A percentile compares a stretch with the other conserved stretches of the same genome.
These are phyloP conservation scores for Upupa epops DNA, from an alignment of 2,113 vertebrate species.

Conservation along the genomic window DNA sequence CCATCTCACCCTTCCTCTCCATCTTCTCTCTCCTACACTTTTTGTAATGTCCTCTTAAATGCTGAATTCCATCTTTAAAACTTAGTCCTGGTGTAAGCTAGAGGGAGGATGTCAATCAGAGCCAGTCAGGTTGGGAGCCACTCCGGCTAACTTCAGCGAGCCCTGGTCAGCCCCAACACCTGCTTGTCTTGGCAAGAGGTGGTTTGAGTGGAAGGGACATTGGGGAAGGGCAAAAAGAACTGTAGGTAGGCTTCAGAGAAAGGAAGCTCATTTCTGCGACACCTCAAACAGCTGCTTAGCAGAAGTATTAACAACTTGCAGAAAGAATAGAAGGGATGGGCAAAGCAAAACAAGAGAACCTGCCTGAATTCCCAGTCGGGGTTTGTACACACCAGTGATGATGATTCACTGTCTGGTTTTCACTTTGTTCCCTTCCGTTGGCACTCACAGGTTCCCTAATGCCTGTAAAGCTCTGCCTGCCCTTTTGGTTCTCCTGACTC, in stretches of 20 bases:
- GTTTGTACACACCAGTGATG: slow-evolving; percentile 55
- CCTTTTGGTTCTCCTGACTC: neutral
- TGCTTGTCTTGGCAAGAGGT: neutral
- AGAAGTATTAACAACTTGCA: slow-evolving; percentile 5
- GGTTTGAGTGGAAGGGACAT: neutral
- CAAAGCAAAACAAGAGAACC: slow-evolving; percentile 37
- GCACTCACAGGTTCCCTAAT: neutral
- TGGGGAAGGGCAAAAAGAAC: neutral
- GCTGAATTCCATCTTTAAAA: neutral
- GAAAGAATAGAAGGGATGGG: slow-evolving; percentile 45
- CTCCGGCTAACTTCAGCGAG: neutral
- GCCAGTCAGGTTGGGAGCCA: neutral
- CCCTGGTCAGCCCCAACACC: neutral
- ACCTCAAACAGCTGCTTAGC: neutral
- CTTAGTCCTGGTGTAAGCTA: neutral
- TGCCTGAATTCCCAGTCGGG: slow-evolving; percentile 63
- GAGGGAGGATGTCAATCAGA: neutral
- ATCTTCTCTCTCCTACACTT: neutral
- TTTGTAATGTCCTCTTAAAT: neutral
- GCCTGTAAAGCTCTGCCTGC: neutral
- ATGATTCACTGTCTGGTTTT: slow-evolving; percentile 75
- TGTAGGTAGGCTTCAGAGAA: neutral
- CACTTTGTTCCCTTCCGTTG: slow-evolving; percentile 43
- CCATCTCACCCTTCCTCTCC: neutral
- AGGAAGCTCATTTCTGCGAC: neutral